A percentile compares a stretch with the other conserved stretches of the same genome.
Evolutionary conservation across 2,888 invertebrate species (phyloP).

Genomic region (Orchestes rusci): DNA sequence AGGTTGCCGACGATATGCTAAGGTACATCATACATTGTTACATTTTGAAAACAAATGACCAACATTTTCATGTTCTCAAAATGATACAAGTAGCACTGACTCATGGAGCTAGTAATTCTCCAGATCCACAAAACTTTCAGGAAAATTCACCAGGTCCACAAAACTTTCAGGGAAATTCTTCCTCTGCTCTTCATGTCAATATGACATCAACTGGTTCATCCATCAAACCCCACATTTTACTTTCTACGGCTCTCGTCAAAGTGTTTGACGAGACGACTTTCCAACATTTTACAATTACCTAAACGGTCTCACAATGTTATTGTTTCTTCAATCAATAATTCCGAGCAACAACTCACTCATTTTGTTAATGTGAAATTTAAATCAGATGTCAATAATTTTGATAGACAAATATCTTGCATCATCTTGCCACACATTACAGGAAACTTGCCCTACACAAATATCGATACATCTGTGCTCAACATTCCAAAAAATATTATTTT

Average conservation of each 20-base stretch:
- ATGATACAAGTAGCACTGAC: neutral
- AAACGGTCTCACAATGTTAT: no score
- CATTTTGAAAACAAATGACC: constrained; percentile 6
- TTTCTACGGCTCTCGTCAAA: constrained; percentile 12
- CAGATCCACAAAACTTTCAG: no score
- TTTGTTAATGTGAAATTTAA: constrained; percentile 1
- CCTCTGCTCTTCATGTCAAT: neutral
- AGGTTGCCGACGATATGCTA: constrained; percentile 13
- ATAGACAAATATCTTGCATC: constrained; percentile 3
- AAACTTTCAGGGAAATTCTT: neutral
- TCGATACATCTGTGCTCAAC: constrained; percentile 3
- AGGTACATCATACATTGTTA: constrained; percentile 15
- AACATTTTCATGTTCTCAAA: neutral
- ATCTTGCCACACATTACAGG: constrained; percentile 10
- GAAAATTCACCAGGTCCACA: neutral
- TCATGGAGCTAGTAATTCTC: neutral
- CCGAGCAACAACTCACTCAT: no score
- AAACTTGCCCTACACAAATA: constrained; percentile 7
- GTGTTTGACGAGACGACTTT: constrained; percentile 5
- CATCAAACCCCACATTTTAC: constrained; percentile 6
- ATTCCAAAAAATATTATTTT: constrained; percentile 16
- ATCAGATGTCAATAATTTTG: constrained; percentile 4
- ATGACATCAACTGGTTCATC: neutral
- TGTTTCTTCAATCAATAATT: no score
- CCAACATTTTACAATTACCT: neutral